These are phyloP conservation scores for Paelopatides confundens DNA, from an alignment of 53 echinoderm and acorn worm genomes.

Conservation along the genomic window DNA sequence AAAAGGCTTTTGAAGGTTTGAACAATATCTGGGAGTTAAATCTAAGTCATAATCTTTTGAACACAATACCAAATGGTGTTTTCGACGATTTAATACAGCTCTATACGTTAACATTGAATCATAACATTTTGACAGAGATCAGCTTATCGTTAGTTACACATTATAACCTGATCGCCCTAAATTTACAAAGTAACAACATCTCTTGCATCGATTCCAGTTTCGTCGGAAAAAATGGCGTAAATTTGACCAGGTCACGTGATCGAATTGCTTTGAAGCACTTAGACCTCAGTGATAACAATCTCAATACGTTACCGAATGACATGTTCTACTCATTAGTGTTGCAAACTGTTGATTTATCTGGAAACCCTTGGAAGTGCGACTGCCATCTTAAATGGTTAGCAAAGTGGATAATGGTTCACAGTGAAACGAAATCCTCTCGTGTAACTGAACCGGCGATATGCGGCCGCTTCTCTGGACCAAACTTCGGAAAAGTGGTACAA, in stretches of 20 bases:
- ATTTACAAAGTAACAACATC: conserved; percentile 8
- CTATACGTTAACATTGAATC: neutral
- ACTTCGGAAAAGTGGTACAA: neutral
- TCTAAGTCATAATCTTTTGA: neutral
- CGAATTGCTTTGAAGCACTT: neutral
- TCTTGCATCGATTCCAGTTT: neutral
- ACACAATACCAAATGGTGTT: neutral
- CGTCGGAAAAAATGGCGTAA: neutral
- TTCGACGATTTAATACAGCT: conserved; percentile 5
- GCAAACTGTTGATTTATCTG: neutral
- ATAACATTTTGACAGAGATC: neutral
- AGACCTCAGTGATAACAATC: neutral
- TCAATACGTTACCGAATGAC: neutral
- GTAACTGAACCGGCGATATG: neutral
- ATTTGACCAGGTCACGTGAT: neutral
- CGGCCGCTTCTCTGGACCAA: neutral
- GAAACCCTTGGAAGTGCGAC: conserved; percentile 6
- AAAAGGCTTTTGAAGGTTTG: neutral
- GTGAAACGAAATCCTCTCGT: neutral
- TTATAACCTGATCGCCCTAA: neutral
- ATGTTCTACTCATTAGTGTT: neutral
- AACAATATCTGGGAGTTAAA: neutral
- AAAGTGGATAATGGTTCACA: neutral
- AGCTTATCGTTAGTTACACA: neutral
- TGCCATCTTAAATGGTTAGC: conserved; percentile 9